phyloP scores from a whole-genome alignment of 2,797 vertebrate species.

The Amphiprion clarkii region DNA sequence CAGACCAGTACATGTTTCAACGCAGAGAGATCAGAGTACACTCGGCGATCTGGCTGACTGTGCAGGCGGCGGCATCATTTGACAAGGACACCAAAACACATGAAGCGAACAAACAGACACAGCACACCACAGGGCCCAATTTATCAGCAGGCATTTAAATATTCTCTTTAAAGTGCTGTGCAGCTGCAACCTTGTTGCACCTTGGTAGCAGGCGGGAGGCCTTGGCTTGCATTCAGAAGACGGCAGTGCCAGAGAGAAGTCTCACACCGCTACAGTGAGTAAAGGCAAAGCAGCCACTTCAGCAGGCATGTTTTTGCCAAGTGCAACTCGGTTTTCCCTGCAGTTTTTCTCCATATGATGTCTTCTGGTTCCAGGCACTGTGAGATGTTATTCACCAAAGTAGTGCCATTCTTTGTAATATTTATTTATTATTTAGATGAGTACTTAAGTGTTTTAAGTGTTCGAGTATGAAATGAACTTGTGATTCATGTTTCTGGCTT shows the following conservation, averaged over 20 bases:
- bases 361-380: conserved; percentile 44
- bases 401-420: conserved; percentile 9
- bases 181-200: conserved; percentile 62
- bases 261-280: conserved; percentile 44
- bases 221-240: conserved; percentile 70
- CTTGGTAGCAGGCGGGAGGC: conserved; percentile 53
- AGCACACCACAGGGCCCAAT: conserved; percentile 62
- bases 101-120: conserved; percentile 51
- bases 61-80: conserved; percentile 41
- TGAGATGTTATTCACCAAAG: conserved; percentile 60
- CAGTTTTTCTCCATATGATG: conserved; percentile 35
- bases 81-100: conserved; percentile 64
- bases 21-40: conserved; percentile 7
- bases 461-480: conserved; percentile 37
- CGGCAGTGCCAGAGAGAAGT: conserved; percentile 40
- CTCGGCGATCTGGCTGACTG: conserved; percentile 37
- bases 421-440: conserved; percentile 50
- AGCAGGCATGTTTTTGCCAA: conserved; percentile 53
- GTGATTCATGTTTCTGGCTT: conserved; percentile 25
- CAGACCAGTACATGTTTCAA: conserved; percentile 17
- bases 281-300: conserved; percentile 61
- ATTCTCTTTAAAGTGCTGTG: conserved; percentile 70
- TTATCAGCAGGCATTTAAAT: conserved; percentile 70
- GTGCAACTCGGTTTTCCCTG: conserved; percentile 54
- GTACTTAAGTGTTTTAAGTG: conserved; percentile 34